These are phyloP conservation scores for Hydrochoerus hydrochaeris DNA, from an alignment of 2,113 vertebrate species.

Conservation along the genomic window DNA sequence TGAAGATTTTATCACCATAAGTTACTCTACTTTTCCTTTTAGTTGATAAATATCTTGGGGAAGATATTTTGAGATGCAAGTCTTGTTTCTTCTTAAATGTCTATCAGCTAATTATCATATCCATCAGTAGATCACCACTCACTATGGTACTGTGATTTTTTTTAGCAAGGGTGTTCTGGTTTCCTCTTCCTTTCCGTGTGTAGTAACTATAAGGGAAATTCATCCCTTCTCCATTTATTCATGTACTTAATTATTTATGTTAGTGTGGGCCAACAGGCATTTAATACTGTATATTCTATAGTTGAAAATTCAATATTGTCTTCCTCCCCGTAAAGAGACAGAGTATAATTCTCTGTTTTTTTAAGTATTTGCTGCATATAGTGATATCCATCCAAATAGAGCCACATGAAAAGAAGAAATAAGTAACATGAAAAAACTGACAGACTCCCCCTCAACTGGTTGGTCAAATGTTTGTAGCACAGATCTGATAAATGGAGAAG, in stretches of 20 bases:
- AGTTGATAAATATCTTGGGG: neutral
- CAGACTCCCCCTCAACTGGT: neutral
- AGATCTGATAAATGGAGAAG: neutral
- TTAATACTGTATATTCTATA: neutral
- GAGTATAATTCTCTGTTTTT: neutral
- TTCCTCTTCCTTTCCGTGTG: neutral
- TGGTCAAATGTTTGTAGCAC: no score
- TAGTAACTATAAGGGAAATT: neutral
- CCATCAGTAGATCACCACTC: neutral
- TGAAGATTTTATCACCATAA: neutral
- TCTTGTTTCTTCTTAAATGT: conserved; percentile 2
- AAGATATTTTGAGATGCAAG: neutral
- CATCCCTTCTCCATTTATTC: neutral
- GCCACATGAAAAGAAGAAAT: neutral
- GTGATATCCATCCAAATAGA: conserved; percentile 7
- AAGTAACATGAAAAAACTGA: neutral
- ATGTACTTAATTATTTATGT: neutral
- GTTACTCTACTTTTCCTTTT: neutral
- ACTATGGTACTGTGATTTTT: neutral
- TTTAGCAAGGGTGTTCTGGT: neutral
- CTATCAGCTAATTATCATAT: neutral
- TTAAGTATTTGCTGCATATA: neutral
- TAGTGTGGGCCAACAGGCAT: neutral
- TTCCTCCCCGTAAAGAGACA: neutral
- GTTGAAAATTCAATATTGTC: conserved; percentile 6